Conservation (phyloP, 2,888 invertebrate genomes). For the Diaperis boleti region DNA sequence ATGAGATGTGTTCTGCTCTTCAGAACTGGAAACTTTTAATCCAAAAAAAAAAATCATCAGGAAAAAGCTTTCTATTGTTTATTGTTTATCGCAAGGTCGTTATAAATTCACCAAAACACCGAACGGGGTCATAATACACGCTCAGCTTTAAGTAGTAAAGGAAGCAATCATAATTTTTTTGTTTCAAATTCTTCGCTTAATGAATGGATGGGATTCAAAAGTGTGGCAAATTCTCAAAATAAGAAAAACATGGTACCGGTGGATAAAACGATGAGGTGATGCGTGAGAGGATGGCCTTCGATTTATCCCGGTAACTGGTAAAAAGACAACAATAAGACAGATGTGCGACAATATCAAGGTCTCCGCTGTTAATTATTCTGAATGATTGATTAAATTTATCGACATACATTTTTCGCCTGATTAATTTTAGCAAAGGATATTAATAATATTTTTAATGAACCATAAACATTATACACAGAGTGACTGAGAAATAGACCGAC, state of each 20-base stretch:
- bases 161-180: conserved; percentile 24
- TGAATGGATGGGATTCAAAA: conserved; percentile 2
- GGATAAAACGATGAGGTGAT: conserved; percentile 29
- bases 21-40: not conserved
- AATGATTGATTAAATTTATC: conserved; percentile 20
- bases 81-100: conserved; percentile 12
- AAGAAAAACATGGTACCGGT: conserved; percentile 12
- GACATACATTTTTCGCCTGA: not conserved
- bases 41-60: not conserved
- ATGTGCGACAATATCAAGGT: conserved; percentile 40
- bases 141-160: conserved; percentile 8
- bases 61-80: conserved; percentile 5
- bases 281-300: conserved; percentile 41
- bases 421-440: not conserved
- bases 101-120: conserved; percentile 5
- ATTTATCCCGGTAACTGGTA: conserved; percentile 41
- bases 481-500: no score
- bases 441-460: no score
- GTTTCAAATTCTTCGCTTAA: conserved; percentile 14
- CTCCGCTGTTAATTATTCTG: conserved; percentile 18
- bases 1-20: not conserved
- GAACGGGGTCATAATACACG: not conserved
- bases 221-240: conserved; percentile 18
- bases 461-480: no score
- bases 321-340: conserved; percentile 34